Conservation (phyloP, 2,888 invertebrate genomes). For the Eupithecia insigniata region DNA sequence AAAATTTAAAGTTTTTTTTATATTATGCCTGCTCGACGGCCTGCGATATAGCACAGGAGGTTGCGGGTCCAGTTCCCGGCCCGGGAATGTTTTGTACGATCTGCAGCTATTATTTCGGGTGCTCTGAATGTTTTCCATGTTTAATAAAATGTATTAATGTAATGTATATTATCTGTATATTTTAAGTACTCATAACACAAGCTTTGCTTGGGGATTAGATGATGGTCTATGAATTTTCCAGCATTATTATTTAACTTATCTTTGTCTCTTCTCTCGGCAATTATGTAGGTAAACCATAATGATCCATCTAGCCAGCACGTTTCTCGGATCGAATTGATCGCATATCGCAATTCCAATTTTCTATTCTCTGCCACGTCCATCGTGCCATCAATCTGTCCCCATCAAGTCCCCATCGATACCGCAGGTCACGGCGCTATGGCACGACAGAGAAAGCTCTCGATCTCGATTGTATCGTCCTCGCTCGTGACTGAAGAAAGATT, state of each 20-base stretch:
- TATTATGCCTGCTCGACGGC: too few relatives aligned
- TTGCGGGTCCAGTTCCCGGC: too few relatives aligned
- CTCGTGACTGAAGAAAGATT: background rate
- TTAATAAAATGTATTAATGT: too few relatives aligned
- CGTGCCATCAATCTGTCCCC: constrained; percentile 8
- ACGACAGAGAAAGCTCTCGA: constrained; percentile 1
- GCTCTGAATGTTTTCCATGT: too few relatives aligned
- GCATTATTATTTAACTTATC: background rate
- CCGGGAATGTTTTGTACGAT: too few relatives aligned
- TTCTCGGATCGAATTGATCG: background rate
- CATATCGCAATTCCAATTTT: background rate
- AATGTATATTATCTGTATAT: too few relatives aligned
- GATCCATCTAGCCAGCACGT: background rate
- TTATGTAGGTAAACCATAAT: background rate
- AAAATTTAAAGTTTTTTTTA: too few relatives aligned
- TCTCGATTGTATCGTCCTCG: background rate
- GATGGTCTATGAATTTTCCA: too few relatives aligned
- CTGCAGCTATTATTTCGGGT: too few relatives aligned
- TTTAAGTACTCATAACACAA: too few relatives aligned
- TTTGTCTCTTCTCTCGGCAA: background rate
- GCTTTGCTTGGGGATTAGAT: too few relatives aligned
- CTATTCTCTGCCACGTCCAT: background rate
- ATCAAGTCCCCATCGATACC: background rate
- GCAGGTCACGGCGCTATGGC: background rate
- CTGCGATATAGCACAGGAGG: too few relatives aligned